These are phyloP conservation scores for Acomys russatus DNA, from an alignment of 2,797 vertebrate species.

Conservation along the genomic window DNA sequence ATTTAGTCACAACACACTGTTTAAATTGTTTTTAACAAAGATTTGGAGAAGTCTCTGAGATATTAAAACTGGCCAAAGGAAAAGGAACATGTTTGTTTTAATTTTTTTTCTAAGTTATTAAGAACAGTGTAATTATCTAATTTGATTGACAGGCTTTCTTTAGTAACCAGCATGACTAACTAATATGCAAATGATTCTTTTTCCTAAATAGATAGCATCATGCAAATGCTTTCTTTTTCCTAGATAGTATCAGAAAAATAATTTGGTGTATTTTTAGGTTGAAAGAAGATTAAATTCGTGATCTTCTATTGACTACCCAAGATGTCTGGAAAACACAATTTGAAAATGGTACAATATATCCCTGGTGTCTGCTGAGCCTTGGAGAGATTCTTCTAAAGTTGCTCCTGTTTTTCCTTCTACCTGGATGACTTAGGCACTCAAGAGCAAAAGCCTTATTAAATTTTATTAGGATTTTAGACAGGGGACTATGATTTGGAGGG, in stretches of 20 bases:
- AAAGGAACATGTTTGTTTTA: constrained; percentile 18
- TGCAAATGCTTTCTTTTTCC: constrained; percentile 38
- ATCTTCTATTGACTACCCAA: neutral
- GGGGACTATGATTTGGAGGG: neutral
- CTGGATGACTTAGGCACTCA: constrained; percentile 13
- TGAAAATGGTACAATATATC: neutral
- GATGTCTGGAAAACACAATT: constrained; percentile 17
- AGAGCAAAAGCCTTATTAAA: neutral
- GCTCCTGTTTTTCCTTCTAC: neutral
- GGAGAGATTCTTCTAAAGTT: constrained; percentile 9
- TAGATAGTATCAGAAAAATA: constrained; percentile 9
- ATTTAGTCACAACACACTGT: neutral
- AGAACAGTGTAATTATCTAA: constrained; percentile 7
- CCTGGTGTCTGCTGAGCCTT: neutral
- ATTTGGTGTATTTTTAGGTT: constrained; percentile 37
- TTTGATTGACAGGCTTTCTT: constrained; percentile 40
- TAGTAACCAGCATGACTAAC: neutral
- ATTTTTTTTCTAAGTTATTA: constrained; percentile 25
- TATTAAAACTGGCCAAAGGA: constrained; percentile 29
- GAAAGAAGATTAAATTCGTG: constrained; percentile 34
- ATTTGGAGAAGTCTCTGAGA: constrained; percentile 45
- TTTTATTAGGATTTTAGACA: neutral
- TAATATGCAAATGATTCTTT: constrained; percentile 40
- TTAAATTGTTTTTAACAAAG: neutral
- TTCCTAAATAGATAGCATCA: neutral